Evolutionary conservation across 2,797 vertebrate species (phyloP), one percentile per base, ranked within the genome.

Genomic region (Sorex maritimensis): DNA sequence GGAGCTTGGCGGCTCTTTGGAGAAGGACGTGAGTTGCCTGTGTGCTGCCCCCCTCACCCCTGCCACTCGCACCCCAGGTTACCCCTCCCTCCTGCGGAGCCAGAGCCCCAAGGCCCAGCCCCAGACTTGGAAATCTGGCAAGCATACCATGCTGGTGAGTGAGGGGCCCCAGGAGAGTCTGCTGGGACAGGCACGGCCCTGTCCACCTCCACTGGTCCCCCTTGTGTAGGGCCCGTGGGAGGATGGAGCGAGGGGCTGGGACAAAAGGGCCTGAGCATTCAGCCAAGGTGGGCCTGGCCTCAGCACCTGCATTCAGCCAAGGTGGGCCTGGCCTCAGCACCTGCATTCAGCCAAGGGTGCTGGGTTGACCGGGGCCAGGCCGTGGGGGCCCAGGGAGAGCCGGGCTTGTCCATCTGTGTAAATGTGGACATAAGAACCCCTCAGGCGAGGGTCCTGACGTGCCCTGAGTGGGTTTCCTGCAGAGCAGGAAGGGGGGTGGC

Each of bases 111-210:
- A 98, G 97, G 97, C 97, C 81, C 98, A 98, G 92, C 98, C 98
- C 1, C 98, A 98, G 97, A 98, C 98, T 38, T 98, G 98, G 98
- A 98, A 98, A 96, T 98, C 98, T 6, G 92, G 98, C 94, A 98
- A 98, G 96, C 98, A 98, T 92, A 98, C 98, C 85, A 95, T 98
- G 75, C 92, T 98, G 98, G 98, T 98, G 96, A 98, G 98, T 96
- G 88, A 73, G 12, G 23, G 63, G 24, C 17, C 67, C 83, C 1
- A 3, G 65, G 83, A 68, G 63, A 38, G 10, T 0, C 30, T 17
- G 5, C n/a, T 7, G 10, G 67, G 89, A 28, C 23, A 34, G 41
- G 26, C 68, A 69, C 19, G 28, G 15, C 68, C 7, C 58, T 6
- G 4, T 4, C 58, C 49, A 11, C 49, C 41, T 7, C 3, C 41